Percentiles rank a stretch among this genome's conserved stretches.
phyloP scores from a whole-genome alignment of 2,888 invertebrate genomes.

The Lucinisca nassula region DNA sequence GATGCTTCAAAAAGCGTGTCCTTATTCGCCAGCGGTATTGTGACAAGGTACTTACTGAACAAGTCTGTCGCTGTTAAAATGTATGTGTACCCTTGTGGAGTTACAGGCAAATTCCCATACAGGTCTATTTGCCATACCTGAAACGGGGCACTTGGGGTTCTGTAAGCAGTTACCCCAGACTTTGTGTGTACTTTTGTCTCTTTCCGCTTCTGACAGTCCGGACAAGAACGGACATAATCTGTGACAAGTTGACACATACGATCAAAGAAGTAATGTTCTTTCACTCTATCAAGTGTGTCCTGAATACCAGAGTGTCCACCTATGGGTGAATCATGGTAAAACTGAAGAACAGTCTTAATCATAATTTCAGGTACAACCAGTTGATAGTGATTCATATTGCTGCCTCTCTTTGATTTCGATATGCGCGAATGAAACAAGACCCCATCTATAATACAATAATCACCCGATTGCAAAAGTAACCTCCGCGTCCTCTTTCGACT shows the following conservation, averaged over 20 bases:
- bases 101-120: constrained; percentile 36
- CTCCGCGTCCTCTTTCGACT: constrained; percentile 43
- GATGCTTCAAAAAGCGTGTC: constrained; percentile 33
- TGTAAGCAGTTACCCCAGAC: constrained; percentile 24
- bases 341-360: constrained; percentile 28
- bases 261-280: constrained; percentile 37
- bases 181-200: constrained; percentile 28
- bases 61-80: constrained; percentile 34
- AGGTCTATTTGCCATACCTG: constrained; percentile 43
- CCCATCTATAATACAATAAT: constrained; percentile 45
- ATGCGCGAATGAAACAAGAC: constrained; percentile 46
- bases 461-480: constrained; percentile 38
- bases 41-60: constrained; percentile 28
- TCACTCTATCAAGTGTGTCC: constrained; percentile 40
- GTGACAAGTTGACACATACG: constrained; percentile 20
- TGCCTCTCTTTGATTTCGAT: constrained; percentile 39
- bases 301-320: constrained; percentile 49
- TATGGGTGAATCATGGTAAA: constrained; percentile 47
- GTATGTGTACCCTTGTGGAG: constrained; percentile 24
- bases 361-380: constrained; percentile 42
- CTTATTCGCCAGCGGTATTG: constrained; percentile 25
- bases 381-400: constrained; percentile 33
- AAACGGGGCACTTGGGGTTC: constrained; percentile 37
- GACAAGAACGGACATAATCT: constrained; percentile 37
- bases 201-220: constrained; percentile 39